These are phyloP conservation scores for Aproaerema taeniolella DNA, from an alignment of 2,888 invertebrate species.

Conservation along the genomic window DNA sequence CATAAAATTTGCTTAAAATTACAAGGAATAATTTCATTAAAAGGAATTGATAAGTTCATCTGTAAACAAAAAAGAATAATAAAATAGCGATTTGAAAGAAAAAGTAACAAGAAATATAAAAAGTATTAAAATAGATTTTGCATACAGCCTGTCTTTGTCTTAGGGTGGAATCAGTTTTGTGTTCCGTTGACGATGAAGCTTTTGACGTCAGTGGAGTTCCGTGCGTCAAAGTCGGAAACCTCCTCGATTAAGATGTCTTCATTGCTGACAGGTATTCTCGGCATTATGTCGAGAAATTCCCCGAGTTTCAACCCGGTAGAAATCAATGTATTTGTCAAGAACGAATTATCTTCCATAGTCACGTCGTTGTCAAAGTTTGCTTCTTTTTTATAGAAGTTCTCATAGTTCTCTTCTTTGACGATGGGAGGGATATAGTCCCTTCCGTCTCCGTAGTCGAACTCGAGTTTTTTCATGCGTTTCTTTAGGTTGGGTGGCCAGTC, in stretches of 20 bases:
- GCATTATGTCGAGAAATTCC: slow-evolving; percentile 51
- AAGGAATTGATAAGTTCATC: slow-evolving; percentile 28
- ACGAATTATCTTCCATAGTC: slow-evolving; percentile 30
- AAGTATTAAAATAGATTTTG: slow-evolving; percentile 18
- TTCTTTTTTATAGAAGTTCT: slow-evolving; percentile 44
- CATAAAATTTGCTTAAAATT: slow-evolving; percentile 22
- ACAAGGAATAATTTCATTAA: slow-evolving; percentile 51
- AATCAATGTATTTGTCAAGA: slow-evolving; percentile 50
- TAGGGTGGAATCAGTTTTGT: slow-evolving; percentile 38
- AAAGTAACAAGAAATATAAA: slow-evolving; percentile 31
- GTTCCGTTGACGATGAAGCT: slow-evolving; percentile 59
- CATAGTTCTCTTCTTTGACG: slow-evolving; percentile 62
- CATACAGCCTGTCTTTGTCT: no score
- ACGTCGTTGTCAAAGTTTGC: slow-evolving; percentile 42
- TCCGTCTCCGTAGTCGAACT: slow-evolving; percentile 63
- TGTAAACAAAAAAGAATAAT: slow-evolving; percentile 34
- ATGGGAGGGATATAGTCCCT: slow-evolving; percentile 57
- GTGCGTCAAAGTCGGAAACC: slow-evolving; percentile 55
- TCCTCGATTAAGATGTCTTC: slow-evolving; percentile 62
- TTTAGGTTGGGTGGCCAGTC: slow-evolving; percentile 77
- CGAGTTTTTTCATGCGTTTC: slow-evolving; percentile 63
- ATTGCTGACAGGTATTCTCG: slow-evolving; percentile 57
- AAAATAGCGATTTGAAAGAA: slow-evolving; percentile 42
- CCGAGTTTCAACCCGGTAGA: slow-evolving; percentile 60
- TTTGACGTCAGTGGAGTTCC: slow-evolving; percentile 54